A percentile compares a stretch with the other conserved stretches of the same genome.
phyloP scores from a whole-genome alignment of 2,797 vertebrate species.

The Acrossocheilus fasciatus region DNA sequence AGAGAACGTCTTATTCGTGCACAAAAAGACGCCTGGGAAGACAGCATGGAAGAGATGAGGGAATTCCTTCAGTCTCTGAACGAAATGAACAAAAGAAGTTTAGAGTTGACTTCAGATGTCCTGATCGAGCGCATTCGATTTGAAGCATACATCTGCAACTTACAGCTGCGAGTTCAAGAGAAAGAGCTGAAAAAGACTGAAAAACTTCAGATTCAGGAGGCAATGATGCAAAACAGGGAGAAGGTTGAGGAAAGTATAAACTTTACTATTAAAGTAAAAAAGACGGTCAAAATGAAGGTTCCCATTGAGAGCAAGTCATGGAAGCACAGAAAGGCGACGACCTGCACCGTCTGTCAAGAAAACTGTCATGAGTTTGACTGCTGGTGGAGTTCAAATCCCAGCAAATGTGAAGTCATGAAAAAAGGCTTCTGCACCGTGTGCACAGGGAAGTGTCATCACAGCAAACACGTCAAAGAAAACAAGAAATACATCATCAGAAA shows the following conservation, averaged over 20 bases:
- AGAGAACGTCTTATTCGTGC: rapidly evolving
- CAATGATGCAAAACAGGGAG: not conserved
- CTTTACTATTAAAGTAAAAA: not conserved
- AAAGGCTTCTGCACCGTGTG: not conserved
- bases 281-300: not conserved
- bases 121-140: not conserved
- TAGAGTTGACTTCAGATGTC: not conserved
- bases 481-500: not conserved
- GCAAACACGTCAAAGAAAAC: conserved; percentile 1
- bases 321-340: not conserved
- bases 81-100: not conserved
- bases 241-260: not conserved
- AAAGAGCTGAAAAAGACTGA: not conserved
- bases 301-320: not conserved
- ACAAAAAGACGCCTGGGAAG: not conserved
- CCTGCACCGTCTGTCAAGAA: not conserved
- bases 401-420: conserved; percentile 11
- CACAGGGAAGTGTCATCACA: not conserved
- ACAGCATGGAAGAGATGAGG: not conserved
- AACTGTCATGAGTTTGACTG: conserved; percentile 23
- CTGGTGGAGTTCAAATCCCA: not conserved
- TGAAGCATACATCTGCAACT: not conserved
- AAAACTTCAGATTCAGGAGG: not conserved
- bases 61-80: rapidly evolving
- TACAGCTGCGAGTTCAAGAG: not conserved